Base-by-base conservation (phyloP, 2,888 invertebrate species). In the Andrena chrysosceles region DNA sequence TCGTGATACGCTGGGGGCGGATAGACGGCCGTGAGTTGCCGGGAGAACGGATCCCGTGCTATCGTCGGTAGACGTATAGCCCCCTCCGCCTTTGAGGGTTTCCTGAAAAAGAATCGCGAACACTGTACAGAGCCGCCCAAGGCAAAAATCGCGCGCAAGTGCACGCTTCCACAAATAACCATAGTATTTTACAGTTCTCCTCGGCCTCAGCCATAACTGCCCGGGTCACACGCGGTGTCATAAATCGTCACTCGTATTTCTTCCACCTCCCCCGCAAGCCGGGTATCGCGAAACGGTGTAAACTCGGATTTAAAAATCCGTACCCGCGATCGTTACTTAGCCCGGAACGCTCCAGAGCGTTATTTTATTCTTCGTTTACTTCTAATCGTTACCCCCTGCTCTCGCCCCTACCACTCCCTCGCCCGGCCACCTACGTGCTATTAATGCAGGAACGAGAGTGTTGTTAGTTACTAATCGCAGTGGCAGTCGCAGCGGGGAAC, bases 71-170 rank as follows among this genome's bases (percentile, higher is more conserved):
- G 72, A 71, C 72, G 62, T 66, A 69, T 77, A 79, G 70, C 84
- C 60, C 60, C 73, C 76, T 81, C 31, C 71, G 71, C 71, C 79
- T 85, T 81, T 79, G 81, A 87, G 73, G 68, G 64, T 49, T 77
- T 77, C 75, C 64, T 77, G 77, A 85, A 85, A 80, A 85, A 87
- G 81, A 81, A 87, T 77, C 79, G 68, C 73, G 72, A 49, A 77
- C 63, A 73, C 66, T 42, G 42, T 42, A 62, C 23, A 29, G 62
- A 56, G n/a, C 7, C 7, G 29, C 16, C 23, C 8, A 23, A 13
- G 71, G 73, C 54, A 72, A 77, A 73, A 77, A 85, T 71, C 64
- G 76, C 29, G 48, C 70, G 66, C 48, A 83, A 79, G 68, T 73
- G 66, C 64, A 72, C 63, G 77, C 60, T 83, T 63, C 70, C 73